Evolutionary conservation across 2,888 invertebrate genomes (phyloP).

Genomic region (Coecobrya sp.): DNA sequence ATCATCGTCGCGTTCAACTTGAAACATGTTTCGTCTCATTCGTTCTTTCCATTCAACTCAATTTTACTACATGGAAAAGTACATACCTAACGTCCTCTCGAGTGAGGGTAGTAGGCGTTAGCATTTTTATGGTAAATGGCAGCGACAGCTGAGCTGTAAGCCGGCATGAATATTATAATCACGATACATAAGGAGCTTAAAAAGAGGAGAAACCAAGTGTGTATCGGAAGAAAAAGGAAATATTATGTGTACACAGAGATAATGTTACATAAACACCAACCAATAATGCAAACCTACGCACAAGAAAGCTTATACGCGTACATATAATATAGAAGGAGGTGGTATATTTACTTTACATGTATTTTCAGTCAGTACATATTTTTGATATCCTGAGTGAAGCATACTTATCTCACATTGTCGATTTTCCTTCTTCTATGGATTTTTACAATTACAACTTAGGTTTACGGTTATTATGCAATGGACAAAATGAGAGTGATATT

Average conservation of each 20-base stretch:
- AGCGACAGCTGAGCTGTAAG: conserved; percentile 51
- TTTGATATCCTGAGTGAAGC: background rate
- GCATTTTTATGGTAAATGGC: conserved; percentile 53
- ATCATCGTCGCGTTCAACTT: background rate
- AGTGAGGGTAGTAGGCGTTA: background rate
- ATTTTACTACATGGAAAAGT: background rate
- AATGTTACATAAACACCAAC: background rate
- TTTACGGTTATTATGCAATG: conserved; percentile 44
- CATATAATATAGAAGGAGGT: no score
- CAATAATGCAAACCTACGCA: background rate
- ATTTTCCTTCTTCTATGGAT: background rate
- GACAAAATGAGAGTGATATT: conserved; percentile 33
- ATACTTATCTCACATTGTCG: background rate
- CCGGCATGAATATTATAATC: conserved; percentile 56
- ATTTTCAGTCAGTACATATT: background rate
- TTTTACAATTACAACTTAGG: background rate
- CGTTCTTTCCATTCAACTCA: background rate
- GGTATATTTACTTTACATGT: no score
- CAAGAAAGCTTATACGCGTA: background rate
- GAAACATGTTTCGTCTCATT: background rate
- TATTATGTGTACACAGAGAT: background rate
- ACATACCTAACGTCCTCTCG: background rate
- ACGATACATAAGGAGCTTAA: conserved; percentile 24
- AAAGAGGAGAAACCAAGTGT: background rate
- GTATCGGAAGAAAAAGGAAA: background rate